Evolutionary conservation across 2,888 invertebrate species (phyloP).

Genomic region (Aphrophora alni): DNA sequence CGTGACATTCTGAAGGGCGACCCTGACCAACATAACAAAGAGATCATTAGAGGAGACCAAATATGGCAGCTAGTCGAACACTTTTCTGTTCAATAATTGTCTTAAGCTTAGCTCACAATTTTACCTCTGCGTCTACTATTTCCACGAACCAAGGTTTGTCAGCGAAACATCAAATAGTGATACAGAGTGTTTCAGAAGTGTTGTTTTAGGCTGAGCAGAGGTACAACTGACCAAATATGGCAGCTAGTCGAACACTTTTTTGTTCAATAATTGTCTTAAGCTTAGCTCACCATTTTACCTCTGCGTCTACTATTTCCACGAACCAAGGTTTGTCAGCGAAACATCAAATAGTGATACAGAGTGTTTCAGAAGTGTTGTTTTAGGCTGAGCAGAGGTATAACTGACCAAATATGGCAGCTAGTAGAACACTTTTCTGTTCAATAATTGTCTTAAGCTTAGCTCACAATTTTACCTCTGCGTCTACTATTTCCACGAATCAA

Average conservation of each 20-base stretch:
- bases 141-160: no score
- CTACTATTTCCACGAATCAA: no score
- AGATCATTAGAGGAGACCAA: constrained; percentile 1
- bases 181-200: no score
- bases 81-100: background rate
- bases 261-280: background rate
- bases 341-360: no score
- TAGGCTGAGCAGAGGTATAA: no score
- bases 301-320: background rate
- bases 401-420: constrained; percentile 9
- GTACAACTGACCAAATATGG: constrained; percentile 9
- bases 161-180: no score
- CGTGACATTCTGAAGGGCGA: background rate
- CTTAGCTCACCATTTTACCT: background rate
- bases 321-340: no score
- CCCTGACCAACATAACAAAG: background rate
- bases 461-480: background rate
- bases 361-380: no score
- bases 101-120: background rate
- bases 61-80: background rate
- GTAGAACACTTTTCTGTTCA: background rate
- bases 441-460: background rate
- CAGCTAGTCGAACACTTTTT: background rate
- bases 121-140: background rate
- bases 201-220: no score